A percentile compares a stretch with the other conserved stretches of the same genome.
Evolutionary conservation across 1,140 invertebrate genomes (phyloP).

Genomic region (Caligus rogercresseyi): DNA sequence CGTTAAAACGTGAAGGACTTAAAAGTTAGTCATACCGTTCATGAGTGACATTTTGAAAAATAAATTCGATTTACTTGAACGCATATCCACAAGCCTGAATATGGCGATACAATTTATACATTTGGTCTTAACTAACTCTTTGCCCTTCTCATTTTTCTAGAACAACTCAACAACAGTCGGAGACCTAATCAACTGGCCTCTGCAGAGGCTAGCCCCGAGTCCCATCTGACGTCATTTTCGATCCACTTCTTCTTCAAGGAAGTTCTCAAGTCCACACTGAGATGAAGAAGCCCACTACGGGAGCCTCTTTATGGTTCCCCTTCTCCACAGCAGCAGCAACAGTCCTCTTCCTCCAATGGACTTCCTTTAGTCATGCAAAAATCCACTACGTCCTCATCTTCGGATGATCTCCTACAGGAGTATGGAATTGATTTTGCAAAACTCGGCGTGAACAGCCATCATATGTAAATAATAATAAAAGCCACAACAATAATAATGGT

Average conservation of each 20-base stretch:
- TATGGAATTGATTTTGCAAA: conserved; percentile 8
- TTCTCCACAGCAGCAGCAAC: background rate
- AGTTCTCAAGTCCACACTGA: background rate
- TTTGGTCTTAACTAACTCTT: too few relatives aligned
- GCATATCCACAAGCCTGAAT: too few relatives aligned
- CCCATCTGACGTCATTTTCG: background rate
- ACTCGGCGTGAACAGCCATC: background rate
- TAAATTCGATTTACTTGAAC: too few relatives aligned
- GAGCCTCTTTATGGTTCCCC: too few relatives aligned
- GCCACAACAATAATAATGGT: background rate
- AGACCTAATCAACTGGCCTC: conserved; percentile 8
- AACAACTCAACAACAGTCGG: background rate
- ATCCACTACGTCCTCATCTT: background rate
- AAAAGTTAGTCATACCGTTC: too few relatives aligned
- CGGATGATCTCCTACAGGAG: conserved; percentile 10
- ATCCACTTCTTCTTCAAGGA: background rate
- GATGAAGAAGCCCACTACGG: too few relatives aligned
- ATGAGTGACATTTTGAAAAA: too few relatives aligned
- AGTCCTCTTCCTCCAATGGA: background rate
- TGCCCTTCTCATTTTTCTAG: too few relatives aligned
- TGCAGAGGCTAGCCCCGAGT: background rate
- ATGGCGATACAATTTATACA: too few relatives aligned
- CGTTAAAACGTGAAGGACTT: too few relatives aligned
- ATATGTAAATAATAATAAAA: background rate
- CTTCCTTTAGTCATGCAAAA: background rate